Base-by-base conservation (phyloP, 2,888 invertebrate genomes). In the Trimorus sp. region DNA sequence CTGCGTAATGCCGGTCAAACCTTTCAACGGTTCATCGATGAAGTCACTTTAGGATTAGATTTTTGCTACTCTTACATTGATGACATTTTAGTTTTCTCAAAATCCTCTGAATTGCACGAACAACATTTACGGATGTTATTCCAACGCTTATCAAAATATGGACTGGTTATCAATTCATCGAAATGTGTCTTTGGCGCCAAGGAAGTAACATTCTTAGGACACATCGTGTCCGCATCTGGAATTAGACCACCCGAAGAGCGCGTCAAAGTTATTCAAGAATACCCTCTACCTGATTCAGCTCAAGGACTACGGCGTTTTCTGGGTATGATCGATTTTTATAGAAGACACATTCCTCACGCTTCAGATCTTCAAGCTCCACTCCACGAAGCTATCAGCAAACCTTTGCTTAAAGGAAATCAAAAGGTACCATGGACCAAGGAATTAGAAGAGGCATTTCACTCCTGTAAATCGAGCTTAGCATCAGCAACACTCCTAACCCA, bases 111-210 rank as follows among this genome's bases (percentile, higher is more conserved):
- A 14, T 76, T 88, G 58, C 73, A 76, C n/a, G 16, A 70, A 3
- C 53, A 79, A n/a, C 83, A 84, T 45, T 26, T 75, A 0, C 6
- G 38, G 1, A 49, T 37, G 3, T 49, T 86, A 0, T 84, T 86
- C 16, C 15, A 79, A n/a, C 38, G 82, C n/a, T 69, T 88, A 5
- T 11, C 65, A 2, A 38, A 76, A 0, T 74, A 75, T 62, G 78
- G 81, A 0, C 40, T 86, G 0, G 63, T 36, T 8, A 82, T 87
- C 14, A 73, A 91, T 77, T 54, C 84, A 0, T 49, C 76, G 0
- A 91, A 92, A 79, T 90, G 90, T 63, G 70, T 71, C 0, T 89
- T 91, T 75, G 88, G 87, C 1, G 14, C 42, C 37, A 26, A 26
- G 26, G 26, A 26, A 26, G 26, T 26, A 26, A 26, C 26, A 3